Evolutionary conservation across 2,113 vertebrate species (phyloP).

Genomic region (Zeus faber): DNA sequence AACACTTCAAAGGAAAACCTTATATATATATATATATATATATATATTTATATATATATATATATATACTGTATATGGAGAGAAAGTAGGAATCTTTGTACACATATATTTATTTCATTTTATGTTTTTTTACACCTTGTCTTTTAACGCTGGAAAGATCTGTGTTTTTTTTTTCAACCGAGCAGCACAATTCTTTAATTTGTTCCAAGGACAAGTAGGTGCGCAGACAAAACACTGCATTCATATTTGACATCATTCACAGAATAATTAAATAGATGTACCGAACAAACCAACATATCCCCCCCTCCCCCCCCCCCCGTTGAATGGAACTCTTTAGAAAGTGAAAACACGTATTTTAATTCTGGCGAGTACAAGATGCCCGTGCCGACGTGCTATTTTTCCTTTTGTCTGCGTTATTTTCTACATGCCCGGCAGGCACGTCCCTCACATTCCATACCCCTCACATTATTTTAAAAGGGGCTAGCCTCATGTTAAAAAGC

Average conservation of each 20-base stretch:
- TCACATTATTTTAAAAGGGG: too few relatives aligned
- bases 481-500: too few relatives aligned
- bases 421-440: too few relatives aligned
- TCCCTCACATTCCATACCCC: neutral
- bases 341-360: constrained; percentile 1
- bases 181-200: constrained; percentile 10
- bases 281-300: constrained; percentile 5
- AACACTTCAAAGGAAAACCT: constrained; percentile 39
- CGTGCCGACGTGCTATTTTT: neutral
- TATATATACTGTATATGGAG: neutral
- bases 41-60: neutral
- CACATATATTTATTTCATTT: neutral
- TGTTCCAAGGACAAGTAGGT: constrained; percentile 21
- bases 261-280: constrained; percentile 5
- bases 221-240: constrained; percentile 26
- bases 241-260: constrained; percentile 7
- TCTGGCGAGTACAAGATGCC: too few relatives aligned
- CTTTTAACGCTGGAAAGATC: constrained; percentile 15
- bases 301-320: neutral
- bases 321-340: constrained; percentile 2
- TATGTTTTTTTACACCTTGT: neutral
- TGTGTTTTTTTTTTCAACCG: constrained; percentile 5
- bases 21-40: neutral
- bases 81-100: constrained; percentile 12
- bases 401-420: neutral